Conservation (phyloP, 1,140 invertebrate species). For the Cotesia chilonis region DNA sequence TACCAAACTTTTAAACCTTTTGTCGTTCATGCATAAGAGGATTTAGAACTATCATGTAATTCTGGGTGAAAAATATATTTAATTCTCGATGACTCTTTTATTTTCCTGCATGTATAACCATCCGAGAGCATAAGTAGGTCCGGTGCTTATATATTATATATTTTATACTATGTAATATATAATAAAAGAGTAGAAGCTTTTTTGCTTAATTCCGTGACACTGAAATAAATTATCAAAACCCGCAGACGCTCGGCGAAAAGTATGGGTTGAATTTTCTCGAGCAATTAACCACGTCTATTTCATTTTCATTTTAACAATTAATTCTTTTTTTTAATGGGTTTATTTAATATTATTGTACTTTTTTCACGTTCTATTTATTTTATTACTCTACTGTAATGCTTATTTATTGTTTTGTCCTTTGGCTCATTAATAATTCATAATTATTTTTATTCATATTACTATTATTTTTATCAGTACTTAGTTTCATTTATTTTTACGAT, state of each 20-base stretch:
- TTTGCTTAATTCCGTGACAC: slow-evolving; percentile 5
- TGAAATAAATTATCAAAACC: slow-evolving; percentile 22
- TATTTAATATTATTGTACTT: not conserved
- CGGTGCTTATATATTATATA: no score
- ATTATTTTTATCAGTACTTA: no score
- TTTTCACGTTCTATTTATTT: slow-evolving; percentile 1
- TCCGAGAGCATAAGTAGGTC: not conserved
- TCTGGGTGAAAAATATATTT: not conserved
- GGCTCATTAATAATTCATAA: no score
- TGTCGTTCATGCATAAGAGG: not conserved
- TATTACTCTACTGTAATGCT: not conserved
- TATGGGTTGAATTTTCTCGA: slow-evolving; percentile 22
- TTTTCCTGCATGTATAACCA: not conserved
- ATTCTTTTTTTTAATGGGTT: not conserved
- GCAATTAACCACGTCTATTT: slow-evolving; percentile 26
- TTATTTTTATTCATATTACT: no score
- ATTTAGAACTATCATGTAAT: no score
- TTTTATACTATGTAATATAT: not conserved
- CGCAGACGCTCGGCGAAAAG: not conserved
- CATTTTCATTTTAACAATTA: slow-evolving; percentile 3
- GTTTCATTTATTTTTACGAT: no score
- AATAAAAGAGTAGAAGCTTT: not conserved
- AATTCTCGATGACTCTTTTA: no score
- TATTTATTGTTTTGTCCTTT: not conserved
- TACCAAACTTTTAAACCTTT: not conserved